Evolutionary conservation across 37 sponge, comb jelly and placozoan genomes (phyloP), one percentile per base, ranked within the genome.

Genomic region (Lycopodina hypogea): DNA sequence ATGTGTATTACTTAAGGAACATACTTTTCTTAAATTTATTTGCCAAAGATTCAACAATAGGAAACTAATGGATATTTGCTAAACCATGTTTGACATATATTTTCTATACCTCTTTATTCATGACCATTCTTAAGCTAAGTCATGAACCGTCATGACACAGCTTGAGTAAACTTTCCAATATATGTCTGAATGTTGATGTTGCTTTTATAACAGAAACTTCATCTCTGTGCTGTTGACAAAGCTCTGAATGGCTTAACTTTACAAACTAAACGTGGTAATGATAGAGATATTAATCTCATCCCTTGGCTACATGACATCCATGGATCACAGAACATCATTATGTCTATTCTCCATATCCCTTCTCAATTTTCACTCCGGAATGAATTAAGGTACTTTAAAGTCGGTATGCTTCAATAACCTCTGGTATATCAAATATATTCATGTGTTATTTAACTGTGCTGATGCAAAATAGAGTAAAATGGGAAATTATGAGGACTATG

Each of bases 401-500:
- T 28, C 2, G 2, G 28, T 59, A 28, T 28, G 12, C 18, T 18
- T 59, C 17, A 53, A 12, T 71, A 7, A 7, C 2, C 18, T 40
- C 52, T 45, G 24, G 6, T 55, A 17, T 3, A 19, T 29, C 55
- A 3, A 65, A 17, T 65, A 65, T 33, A 58, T 6, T 58, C n/a
- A 58, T 62, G 6, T 18, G n/a, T 42, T 11, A 33, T 29, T 39
- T 28, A 32, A 35, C 28, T 70, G 18, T 42, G 39, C 2, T 36
- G 18, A 42, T 70, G 37, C 4, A 66, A 3, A 9, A 66, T 66
- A 35, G 90, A 35, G 14, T 55, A 30, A 75, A 68, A 36, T 92
- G 92, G 92, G 81, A 92, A 22, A 37, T 24, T 55, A 84, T 84
- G 4, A 58, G 77, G 66, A 88, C 73, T 26, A 38, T 87, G 34